Conservation (phyloP, 2,113 vertebrate species). For the Himantopus leucocephalus region DNA sequence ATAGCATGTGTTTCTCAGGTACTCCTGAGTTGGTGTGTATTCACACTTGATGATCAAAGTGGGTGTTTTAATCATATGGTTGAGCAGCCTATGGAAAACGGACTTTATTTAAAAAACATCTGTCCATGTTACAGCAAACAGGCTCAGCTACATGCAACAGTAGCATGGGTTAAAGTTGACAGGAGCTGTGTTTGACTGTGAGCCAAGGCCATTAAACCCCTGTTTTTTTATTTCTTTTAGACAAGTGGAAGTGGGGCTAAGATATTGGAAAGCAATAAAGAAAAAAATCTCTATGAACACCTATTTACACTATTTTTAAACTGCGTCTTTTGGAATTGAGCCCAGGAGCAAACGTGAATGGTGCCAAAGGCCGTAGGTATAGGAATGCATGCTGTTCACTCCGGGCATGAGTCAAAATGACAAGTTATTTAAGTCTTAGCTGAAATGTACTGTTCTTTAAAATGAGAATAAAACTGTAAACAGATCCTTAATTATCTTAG, state of each 20-base stretch:
- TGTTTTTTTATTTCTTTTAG: neutral
- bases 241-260: neutral
- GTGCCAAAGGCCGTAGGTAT: neutral
- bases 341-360: neutral
- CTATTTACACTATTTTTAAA: neutral
- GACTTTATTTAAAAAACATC: neutral
- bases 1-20: neutral
- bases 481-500: neutral
- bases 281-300: neutral
- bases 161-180: neutral
- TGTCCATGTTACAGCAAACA: neutral
- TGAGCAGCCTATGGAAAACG: neutral
- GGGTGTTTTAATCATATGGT: neutral
- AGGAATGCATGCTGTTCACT: neutral
- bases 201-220: neutral
- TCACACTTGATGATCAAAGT: neutral
- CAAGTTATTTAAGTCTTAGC: neutral
- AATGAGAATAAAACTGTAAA: neutral
- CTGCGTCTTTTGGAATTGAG: neutral
- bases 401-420: neutral
- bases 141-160: neutral
- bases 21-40: neutral
- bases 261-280: neutral
- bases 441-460: neutral
- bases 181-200: neutral